Conservation (phyloP, 2,113 vertebrate species). For the Turdus rufiventris region DNA sequence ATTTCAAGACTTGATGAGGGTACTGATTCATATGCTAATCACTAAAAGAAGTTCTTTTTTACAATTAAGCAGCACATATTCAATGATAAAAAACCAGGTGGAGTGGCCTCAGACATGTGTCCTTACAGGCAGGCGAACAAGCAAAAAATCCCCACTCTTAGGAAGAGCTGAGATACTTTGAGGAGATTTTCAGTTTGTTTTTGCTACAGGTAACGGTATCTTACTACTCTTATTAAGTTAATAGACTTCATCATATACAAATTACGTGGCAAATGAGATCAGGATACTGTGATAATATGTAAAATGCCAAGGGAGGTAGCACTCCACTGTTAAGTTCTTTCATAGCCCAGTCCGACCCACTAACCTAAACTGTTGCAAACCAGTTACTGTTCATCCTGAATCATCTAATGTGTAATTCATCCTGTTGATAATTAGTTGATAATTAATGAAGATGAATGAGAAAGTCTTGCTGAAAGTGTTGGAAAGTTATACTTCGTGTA, state of each 20-base stretch:
- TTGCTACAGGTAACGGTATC: neutral
- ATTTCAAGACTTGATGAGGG: neutral
- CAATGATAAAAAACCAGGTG: neutral
- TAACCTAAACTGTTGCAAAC: constrained; percentile 7
- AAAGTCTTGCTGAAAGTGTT: constrained; percentile 22
- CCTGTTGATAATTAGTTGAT: constrained; percentile 46
- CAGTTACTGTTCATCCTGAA: neutral
- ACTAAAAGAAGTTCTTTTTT: neutral
- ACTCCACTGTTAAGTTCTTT: neutral
- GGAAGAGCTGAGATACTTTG: neutral
- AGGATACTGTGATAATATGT: neutral
- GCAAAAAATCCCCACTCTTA: neutral
- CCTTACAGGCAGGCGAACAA: neutral
- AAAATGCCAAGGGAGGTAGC: neutral
- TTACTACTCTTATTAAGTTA: neutral
- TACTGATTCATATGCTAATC: neutral
- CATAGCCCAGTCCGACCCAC: neutral
- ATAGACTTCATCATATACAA: neutral
- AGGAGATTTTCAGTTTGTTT: neutral
- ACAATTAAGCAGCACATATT: neutral
- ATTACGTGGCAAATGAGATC: neutral
- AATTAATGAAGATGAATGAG: constrained; percentile 52
- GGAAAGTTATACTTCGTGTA: neutral
- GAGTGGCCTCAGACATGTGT: neutral
- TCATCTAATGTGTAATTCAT: constrained; percentile 55